Percentiles rank a stretch among this genome's conserved stretches.
These are phyloP conservation scores for Acanthosoma haemorrhoidale DNA, from an alignment of 2,888 invertebrate species.

Conservation along the genomic window DNA sequence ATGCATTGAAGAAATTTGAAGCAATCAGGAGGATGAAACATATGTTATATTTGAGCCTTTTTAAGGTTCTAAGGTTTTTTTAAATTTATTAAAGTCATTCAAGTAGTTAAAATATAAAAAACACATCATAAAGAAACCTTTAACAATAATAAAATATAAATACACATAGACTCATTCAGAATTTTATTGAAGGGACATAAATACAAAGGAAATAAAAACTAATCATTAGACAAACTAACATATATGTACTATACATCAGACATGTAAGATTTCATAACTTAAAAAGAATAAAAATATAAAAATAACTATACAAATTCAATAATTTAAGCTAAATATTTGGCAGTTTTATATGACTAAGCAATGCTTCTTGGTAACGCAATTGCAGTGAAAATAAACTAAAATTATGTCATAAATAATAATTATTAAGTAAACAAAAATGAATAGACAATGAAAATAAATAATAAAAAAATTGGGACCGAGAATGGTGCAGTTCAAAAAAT, in stretches of 20 bases:
- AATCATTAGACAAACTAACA: background rate
- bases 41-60: too few species aligned
- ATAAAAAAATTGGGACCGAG: background rate
- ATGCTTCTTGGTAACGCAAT: slow-evolving; percentile 32
- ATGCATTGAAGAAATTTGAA: too few species aligned
- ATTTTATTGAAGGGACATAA: slow-evolving; percentile 27
- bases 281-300: slow-evolving; percentile 28
- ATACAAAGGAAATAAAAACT: slow-evolving; percentile 27
- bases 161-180: too few species aligned
- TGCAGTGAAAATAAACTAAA: slow-evolving; percentile 25
- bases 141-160: background rate
- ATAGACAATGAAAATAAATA: background rate
- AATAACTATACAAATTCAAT: slow-evolving; percentile 30
- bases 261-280: slow-evolving; percentile 15
- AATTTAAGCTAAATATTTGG: slow-evolving; percentile 32
- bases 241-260: slow-evolving; percentile 16
- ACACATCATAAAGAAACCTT: background rate
- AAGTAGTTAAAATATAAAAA: background rate
- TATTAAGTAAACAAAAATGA: slow-evolving; percentile 13
- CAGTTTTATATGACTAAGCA: slow-evolving; percentile 33
- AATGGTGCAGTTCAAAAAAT: slow-evolving; percentile 34
- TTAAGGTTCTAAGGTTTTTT: too few species aligned
- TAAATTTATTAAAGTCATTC: too few species aligned
- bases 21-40: too few species aligned
- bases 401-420: background rate